A percentile compares a stretch with the other conserved stretches of the same genome.
Evolutionary conservation across 2,113 vertebrate genomes (phyloP).

Genomic region (Gopherus evgoodei): DNA sequence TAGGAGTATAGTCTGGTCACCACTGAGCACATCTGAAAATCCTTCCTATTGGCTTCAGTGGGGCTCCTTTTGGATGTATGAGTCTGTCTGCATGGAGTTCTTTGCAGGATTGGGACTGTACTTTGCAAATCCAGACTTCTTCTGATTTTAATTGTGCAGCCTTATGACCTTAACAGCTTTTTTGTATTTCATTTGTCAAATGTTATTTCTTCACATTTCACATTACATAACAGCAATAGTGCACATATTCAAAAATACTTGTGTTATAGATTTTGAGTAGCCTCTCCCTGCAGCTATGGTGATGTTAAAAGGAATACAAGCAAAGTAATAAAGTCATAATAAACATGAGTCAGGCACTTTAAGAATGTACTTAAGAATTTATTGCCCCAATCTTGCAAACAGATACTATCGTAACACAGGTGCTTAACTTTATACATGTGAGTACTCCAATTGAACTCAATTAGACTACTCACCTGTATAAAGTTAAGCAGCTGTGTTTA

Average conservation of each 20-base stretch:
- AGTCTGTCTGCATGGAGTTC: neutral
- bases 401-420: neutral
- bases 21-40: neutral
- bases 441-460: neutral
- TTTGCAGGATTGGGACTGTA: neutral
- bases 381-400: slow-evolving; percentile 2
- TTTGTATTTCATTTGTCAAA: neutral
- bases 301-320: neutral
- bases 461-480: neutral
- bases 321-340: neutral
- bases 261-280: neutral
- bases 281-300: neutral
- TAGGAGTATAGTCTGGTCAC: neutral
- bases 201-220: neutral
- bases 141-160: neutral
- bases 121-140: neutral
- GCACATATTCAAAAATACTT: neutral
- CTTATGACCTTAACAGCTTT: neutral
- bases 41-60: neutral
- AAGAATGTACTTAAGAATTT: slow-evolving; percentile 1
- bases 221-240: neutral
- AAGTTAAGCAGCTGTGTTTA: neutral
- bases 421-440: neutral
- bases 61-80: neutral
- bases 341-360: neutral